phyloP scores from a whole-genome alignment of 2,113 vertebrate species.

The Emydura subglobosa region DNA sequence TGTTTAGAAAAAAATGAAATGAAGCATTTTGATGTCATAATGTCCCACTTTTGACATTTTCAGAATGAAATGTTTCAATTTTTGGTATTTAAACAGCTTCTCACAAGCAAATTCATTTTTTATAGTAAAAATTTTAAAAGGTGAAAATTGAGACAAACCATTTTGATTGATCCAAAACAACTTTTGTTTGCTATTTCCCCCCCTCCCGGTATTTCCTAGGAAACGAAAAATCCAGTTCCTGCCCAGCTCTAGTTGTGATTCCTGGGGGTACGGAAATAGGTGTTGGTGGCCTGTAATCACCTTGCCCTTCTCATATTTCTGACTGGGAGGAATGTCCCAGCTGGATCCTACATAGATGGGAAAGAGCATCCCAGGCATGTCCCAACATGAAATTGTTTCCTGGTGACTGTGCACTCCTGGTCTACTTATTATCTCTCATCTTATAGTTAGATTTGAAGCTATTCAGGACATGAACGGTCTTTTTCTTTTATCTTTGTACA shows the following conservation, averaged over 20 bases:
- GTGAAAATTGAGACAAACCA: background rate
- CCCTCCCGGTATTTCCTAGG: background rate
- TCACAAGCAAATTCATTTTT: background rate
- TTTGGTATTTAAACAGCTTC: background rate
- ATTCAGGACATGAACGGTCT: background rate
- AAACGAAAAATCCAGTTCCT: background rate
- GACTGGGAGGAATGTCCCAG: rapidly evolving
- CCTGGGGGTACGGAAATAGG: background rate
- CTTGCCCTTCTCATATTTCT: background rate
- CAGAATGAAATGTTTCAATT: background rate
- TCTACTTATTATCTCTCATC: background rate
- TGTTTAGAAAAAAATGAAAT: background rate
- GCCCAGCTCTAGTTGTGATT: background rate
- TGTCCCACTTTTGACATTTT: background rate
- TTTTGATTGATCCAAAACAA: background rate
- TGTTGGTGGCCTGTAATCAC: background rate
- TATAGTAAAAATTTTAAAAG: background rate
- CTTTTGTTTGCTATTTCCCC: background rate
- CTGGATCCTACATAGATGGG: rapidly evolving
- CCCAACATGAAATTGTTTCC: background rate
- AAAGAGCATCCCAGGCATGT: background rate
- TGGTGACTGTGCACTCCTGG: background rate
- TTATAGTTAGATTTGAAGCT: background rate
- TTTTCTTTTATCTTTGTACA: background rate
- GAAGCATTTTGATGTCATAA: background rate